Conservation (phyloP, 2,888 invertebrate genomes). For the Leptopterna dolabrata region DNA sequence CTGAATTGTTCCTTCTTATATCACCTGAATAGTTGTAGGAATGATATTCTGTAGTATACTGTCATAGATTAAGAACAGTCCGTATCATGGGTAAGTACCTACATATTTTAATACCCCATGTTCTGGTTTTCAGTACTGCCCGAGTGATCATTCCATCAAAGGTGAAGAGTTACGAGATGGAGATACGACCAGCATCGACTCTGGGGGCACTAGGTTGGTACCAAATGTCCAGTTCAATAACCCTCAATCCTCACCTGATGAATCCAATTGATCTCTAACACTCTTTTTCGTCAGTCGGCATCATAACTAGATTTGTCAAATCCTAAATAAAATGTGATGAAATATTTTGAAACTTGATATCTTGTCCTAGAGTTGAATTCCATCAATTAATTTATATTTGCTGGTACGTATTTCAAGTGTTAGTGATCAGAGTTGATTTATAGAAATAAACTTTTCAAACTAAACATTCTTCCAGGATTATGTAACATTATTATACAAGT, state of each 20-base stretch:
- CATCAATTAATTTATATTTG: too few relatives aligned
- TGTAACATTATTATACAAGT: too few relatives aligned
- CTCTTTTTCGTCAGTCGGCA: not conserved
- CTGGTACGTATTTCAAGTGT: too few relatives aligned
- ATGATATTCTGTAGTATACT: too few relatives aligned
- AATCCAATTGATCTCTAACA: not conserved
- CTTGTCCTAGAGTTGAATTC: too few relatives aligned
- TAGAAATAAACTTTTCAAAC: too few relatives aligned
- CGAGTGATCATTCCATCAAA: slow-evolving; percentile 37
- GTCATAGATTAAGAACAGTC: too few relatives aligned
- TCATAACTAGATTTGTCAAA: not conserved
- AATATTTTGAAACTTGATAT: not conserved
- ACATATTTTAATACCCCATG: not conserved
- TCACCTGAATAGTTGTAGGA: too few relatives aligned
- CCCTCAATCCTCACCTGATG: not conserved
- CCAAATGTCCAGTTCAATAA: not conserved
- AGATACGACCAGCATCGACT: slow-evolving; percentile 28
- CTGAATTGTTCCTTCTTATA: too few relatives aligned
- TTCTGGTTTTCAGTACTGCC: slow-evolving; percentile 41
- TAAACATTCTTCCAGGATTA: too few relatives aligned
- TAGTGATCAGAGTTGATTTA: too few relatives aligned
- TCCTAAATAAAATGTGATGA: not conserved
- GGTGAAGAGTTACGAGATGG: slow-evolving; percentile 32
- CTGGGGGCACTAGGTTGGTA: slow-evolving; percentile 45
- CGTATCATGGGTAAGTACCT: not conserved